Evolutionary conservation across 92 coral and sea anemone genomes (phyloP).

Genomic region (Siderastrea siderea): DNA sequence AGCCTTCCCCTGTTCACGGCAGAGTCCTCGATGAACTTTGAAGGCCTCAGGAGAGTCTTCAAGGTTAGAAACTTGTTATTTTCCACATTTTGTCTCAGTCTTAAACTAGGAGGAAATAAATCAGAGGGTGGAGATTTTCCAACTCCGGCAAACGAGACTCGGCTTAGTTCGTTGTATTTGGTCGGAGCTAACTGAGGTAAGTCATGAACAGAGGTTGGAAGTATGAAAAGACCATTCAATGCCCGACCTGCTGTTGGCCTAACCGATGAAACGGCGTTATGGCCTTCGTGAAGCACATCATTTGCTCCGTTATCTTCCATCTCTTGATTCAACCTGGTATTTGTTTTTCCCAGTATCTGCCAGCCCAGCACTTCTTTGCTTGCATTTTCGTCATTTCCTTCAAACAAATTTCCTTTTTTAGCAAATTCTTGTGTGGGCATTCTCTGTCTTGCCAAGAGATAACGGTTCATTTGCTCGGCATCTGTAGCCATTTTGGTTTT

Average conservation of each 20-base stretch:
- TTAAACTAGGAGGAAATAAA: constrained; percentile 46
- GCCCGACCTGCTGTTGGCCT: constrained; percentile 25
- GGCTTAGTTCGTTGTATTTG: constrained; percentile 38
- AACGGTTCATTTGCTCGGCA: constrained; percentile 22
- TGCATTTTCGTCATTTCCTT: not conserved
- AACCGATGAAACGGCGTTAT: not conserved
- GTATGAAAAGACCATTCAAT: not conserved
- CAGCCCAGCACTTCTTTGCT: constrained; percentile 26
- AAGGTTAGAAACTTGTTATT: constrained; percentile 28
- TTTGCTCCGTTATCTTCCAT: constrained; percentile 18
- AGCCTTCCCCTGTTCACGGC: constrained; percentile 48
- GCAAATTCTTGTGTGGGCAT: constrained; percentile 21
- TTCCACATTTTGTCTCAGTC: constrained; percentile 40
- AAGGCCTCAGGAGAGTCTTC: constrained; percentile 57
- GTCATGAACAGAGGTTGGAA: constrained; percentile 15
- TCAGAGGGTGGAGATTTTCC: constrained; percentile 48
- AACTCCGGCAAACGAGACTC: constrained; percentile 37
- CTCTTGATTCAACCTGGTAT: constrained; percentile 42
- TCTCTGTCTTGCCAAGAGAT: constrained; percentile 12
- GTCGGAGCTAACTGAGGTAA: constrained; percentile 12
- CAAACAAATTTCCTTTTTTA: constrained; percentile 28
- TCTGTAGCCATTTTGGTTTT: constrained; percentile 9
- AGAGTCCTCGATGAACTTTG: constrained; percentile 59
- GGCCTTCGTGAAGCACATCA: constrained; percentile 12
- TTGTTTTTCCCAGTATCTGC: constrained; percentile 73